These are phyloP conservation scores for Camponotus fellah DNA, from an alignment of 2,888 invertebrate genomes.

Conservation along the genomic window DNA sequence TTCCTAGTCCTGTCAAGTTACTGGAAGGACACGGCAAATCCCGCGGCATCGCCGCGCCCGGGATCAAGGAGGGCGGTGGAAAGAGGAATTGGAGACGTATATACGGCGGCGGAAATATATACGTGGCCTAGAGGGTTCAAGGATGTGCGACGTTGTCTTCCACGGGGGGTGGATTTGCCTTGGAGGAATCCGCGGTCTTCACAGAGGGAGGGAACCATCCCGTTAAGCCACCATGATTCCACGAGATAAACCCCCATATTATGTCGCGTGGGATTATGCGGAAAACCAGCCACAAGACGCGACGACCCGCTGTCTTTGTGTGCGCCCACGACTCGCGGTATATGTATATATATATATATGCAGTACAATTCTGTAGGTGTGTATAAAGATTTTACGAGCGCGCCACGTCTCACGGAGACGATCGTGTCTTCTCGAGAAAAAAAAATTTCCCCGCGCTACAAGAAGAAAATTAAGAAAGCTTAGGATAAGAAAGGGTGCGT, in stretches of 20 bases:
- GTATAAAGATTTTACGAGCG: conserved; percentile 61
- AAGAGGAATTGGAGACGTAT: conserved; percentile 73
- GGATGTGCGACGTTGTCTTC: conserved; percentile 70
- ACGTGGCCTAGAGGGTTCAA: conserved; percentile 68
- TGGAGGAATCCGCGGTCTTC: conserved; percentile 67
- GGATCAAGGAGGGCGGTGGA: conserved; percentile 58
- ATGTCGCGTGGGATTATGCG: conserved; percentile 76
- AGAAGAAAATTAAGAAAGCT: conserved; percentile 48
- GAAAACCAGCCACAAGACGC: conserved; percentile 69
- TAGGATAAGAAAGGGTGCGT: conserved; percentile 52
- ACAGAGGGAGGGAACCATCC: conserved; percentile 67
- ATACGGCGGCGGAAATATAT: conserved; percentile 62
- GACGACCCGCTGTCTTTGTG: conserved; percentile 31
- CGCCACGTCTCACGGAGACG: conserved; percentile 44
- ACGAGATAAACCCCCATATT: conserved; percentile 78
- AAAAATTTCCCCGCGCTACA: conserved; percentile 39
- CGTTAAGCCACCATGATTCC: conserved; percentile 78
- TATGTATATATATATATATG: conserved; percentile 8
- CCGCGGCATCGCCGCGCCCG: conserved; percentile 56
- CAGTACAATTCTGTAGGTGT: conserved; percentile 5
- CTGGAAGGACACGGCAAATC: conserved; percentile 69
- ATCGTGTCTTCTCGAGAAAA: conserved; percentile 37
- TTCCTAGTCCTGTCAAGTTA: conserved; percentile 65
- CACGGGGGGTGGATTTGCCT: conserved; percentile 73
- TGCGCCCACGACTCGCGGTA: conserved; percentile 18